A percentile compares a stretch with the other conserved stretches of the same genome.
Evolutionary conservation across 2,113 vertebrate genomes (phyloP).

Genomic region (Manacus vitellinus): DNA sequence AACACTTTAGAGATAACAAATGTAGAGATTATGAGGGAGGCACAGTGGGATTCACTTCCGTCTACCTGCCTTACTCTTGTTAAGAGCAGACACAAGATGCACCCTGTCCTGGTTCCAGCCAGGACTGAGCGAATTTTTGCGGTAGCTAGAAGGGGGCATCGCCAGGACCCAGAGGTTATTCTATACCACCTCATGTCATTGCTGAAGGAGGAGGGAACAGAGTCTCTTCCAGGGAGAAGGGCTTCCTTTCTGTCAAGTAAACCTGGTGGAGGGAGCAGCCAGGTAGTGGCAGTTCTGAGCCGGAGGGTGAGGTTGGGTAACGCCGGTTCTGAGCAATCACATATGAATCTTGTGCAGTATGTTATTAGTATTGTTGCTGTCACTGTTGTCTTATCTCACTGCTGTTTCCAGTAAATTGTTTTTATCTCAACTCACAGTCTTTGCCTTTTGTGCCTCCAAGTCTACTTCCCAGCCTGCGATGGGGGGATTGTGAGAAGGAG

Average conservation of each 20-base stretch:
- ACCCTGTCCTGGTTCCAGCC: background rate
- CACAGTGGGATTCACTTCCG: background rate
- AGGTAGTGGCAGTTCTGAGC: background rate
- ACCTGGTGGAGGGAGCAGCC: background rate
- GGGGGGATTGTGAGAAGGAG: no score
- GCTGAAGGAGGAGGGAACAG: background rate
- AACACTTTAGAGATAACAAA: background rate
- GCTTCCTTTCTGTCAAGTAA: background rate
- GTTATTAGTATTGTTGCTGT: background rate
- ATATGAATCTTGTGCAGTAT: no score
- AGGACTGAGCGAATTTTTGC: background rate
- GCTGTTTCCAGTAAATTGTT: background rate
- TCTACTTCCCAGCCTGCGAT: background rate
- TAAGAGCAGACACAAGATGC: background rate
- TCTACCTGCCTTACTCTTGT: background rate
- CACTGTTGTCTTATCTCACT: background rate
- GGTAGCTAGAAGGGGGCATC: background rate
- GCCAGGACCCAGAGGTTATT: background rate
- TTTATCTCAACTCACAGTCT: background rate
- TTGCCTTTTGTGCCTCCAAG: no score
- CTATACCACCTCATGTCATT: background rate
- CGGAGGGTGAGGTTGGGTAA: no score
- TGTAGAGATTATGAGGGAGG: background rate
- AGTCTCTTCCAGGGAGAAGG: background rate
- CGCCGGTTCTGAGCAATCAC: fast-evolving